Evolutionary conservation across 1,140 invertebrate genomes (phyloP), one percentile per base, ranked within the genome.

Genomic region (Philaenus spumarius): DNA sequence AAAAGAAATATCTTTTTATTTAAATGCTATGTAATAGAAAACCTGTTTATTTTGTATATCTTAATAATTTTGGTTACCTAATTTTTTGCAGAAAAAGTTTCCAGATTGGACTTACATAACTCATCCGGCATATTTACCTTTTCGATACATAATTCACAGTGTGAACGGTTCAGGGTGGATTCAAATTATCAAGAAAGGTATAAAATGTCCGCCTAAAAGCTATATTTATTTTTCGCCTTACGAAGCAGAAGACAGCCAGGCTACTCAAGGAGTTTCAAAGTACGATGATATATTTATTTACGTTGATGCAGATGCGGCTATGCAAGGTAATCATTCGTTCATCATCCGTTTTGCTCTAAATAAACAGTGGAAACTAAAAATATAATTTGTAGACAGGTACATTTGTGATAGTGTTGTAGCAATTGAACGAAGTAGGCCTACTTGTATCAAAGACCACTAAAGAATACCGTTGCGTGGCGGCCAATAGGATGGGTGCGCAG

Each of bases 81-180:
- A 30, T 30, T 30, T 30, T 30, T 30, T 30, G 26, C 22, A 50
- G 47, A 23, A 50, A 50, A 26, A 50, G 24, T 26, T 30, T 30
- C 22, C 23, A 30, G 47, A 50, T 30, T 50, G 47, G 47, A 30
- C 47, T 2, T 23, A 30, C 9, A 50, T 50, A 11, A 23, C 22
- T 14, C 22, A 34, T 14, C 12, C 22, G 7, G 12, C 30, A n/a
- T 50, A 50, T 30, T 6, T 50, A 2, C 47, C 47, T 14, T 23
- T 26, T 2, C 22, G 26, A n/a, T 50, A 20, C 30, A 9, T 50
- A n/a, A 34, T 50, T 2, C 47, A 50, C 17, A 24, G 47, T 9
- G 30, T 50, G n/a, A 50, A 50, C n/a, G 47, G 47, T 14, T 50
- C 47, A 26, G 47, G 30, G n/a, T 50, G 47, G 47, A 26, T 30